Conservation (phyloP, 2,797 vertebrate genomes). For the Uromys caudimaculatus region DNA sequence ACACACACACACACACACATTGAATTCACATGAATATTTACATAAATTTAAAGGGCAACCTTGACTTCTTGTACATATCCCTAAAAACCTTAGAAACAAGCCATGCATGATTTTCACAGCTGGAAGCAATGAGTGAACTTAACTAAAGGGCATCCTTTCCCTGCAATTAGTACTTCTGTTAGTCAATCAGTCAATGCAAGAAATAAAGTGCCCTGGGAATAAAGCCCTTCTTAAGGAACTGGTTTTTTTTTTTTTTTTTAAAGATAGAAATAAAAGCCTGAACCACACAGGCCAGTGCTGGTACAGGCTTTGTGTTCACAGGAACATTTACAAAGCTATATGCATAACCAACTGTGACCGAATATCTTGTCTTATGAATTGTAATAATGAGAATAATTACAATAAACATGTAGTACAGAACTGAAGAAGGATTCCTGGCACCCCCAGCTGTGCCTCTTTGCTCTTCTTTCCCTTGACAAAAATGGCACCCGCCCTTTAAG, state of each 20-base stretch:
- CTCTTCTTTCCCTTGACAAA: neutral
- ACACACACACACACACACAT: neutral
- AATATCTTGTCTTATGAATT: neutral
- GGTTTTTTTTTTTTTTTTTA: neutral
- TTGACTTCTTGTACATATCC: neutral
- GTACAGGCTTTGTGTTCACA: neutral
- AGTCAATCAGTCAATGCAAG: constrained; percentile 41
- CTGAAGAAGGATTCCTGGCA: neutral
- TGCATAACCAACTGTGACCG: neutral
- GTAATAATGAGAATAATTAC: neutral
- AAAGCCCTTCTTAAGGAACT: constrained; percentile 54
- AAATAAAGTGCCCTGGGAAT: constrained; percentile 38
- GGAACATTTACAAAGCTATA: neutral
- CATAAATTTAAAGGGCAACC: constrained; percentile 22
- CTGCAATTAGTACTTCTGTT: constrained; percentile 3
- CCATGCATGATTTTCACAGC: constrained; percentile 20
- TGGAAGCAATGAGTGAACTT: constrained; percentile 22
- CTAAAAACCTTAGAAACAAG: constrained; percentile 1
- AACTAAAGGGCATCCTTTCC: constrained; percentile 53
- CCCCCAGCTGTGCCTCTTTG: neutral
- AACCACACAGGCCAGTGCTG: neutral
- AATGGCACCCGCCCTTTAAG: neutral
- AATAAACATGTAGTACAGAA: neutral
- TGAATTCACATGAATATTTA: neutral
- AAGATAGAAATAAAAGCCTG: neutral